A percentile compares a stretch with the other conserved stretches of the same genome.
Conservation (phyloP, 2,888 invertebrate genomes). For the Norana najaformis region DNA sequence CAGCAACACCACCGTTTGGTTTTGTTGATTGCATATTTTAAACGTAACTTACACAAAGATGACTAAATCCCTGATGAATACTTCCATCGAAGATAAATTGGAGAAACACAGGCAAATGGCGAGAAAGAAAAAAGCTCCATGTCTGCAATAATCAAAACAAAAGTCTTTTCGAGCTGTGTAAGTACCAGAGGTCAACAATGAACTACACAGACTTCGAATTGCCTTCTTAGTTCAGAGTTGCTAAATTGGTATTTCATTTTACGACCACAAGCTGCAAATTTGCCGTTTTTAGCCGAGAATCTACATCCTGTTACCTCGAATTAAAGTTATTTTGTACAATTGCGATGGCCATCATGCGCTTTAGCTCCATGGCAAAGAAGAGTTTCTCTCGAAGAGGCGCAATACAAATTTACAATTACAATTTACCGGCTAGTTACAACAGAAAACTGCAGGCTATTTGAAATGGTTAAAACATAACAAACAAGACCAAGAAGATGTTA, state of each 20-base stretch:
- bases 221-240: too few species aligned
- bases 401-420: background rate
- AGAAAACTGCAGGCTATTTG: background rate
- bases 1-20: background rate
- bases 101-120: slow-evolving; percentile 62
- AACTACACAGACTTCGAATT: too few species aligned
- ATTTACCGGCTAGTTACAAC: background rate
- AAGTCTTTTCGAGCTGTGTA: background rate
- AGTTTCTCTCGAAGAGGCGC: background rate
- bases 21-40: background rate
- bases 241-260: too few species aligned
- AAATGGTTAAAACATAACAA: too few species aligned
- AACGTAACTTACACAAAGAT: slow-evolving; percentile 59
- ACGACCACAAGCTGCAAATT: too few species aligned
- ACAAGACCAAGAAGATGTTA: too few species aligned
- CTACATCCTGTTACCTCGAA: too few species aligned
- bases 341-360: background rate
- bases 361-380: background rate
- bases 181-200: too few species aligned
- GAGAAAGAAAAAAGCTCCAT: slow-evolving; percentile 62
- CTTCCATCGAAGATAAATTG: slow-evolving; percentile 61
- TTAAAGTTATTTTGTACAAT: background rate
- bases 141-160: slow-evolving; percentile 49
- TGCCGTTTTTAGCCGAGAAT: too few species aligned
- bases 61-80: slow-evolving; percentile 61